phyloP scores from a whole-genome alignment of 92 coral and sea anemone genomes.

The Zoanthus sociatus region DNA sequence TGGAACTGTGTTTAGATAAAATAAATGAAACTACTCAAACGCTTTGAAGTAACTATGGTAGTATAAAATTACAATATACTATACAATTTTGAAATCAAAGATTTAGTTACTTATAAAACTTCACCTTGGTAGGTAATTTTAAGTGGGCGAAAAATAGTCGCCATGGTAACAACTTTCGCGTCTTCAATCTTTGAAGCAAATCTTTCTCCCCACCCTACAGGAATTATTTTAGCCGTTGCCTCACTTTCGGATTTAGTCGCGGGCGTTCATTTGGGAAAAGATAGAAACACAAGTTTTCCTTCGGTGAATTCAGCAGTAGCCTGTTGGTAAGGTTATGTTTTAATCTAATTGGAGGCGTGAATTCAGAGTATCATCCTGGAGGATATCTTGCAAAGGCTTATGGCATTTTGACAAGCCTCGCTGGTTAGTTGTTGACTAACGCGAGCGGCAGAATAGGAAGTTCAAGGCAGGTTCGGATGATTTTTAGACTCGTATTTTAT shows the following conservation, averaged over 20 bases:
- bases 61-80: too few species aligned
- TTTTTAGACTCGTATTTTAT: neutral
- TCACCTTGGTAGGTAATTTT: too few species aligned
- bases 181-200: neutral
- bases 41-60: too few species aligned
- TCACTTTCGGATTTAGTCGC: constrained; percentile 38
- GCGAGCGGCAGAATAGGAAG: constrained; percentile 1
- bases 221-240: neutral
- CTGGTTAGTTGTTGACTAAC: neutral
- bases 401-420: neutral
- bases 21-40: too few species aligned
- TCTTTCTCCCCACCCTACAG: neutral
- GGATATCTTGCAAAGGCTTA: neutral
- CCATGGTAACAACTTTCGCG: neutral
- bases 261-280: constrained; percentile 53
- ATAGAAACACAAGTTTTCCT: constrained; percentile 9
- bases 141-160: neutral
- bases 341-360: neutral
- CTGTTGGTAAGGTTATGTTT: neutral
- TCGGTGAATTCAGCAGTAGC: constrained; percentile 10
- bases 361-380: neutral
- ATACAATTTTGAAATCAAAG: too few species aligned
- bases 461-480: constrained; percentile 15
- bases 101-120: too few species aligned
- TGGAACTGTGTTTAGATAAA: too few species aligned